Evolutionary conservation across 2,113 vertebrate species (phyloP).

Genomic region (Chamaea fasciata): DNA sequence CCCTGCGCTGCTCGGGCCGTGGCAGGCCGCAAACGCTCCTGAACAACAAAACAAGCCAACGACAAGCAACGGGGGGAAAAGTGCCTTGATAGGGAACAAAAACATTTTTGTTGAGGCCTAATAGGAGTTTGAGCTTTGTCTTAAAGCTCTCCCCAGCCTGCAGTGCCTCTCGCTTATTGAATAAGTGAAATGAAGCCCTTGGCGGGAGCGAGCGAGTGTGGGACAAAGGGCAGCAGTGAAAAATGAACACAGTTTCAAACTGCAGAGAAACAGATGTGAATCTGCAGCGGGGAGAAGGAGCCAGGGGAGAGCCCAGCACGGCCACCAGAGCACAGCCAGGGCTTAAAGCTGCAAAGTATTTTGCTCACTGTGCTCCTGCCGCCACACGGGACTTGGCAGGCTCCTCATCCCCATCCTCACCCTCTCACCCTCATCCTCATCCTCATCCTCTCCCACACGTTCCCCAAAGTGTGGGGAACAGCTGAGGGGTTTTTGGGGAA

Average conservation of each 20-base stretch:
- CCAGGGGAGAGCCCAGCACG: constrained; percentile 1
- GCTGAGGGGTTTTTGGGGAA: not conserved
- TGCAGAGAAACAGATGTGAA: constrained; percentile 73
- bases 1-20: not conserved
- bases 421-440: not conserved
- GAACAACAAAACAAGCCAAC: not conserved
- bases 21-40: not conserved
- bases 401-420: not conserved
- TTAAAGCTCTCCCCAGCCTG: constrained; percentile 51
- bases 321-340: not conserved
- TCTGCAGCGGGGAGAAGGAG: constrained; percentile 4
- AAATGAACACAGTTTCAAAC: constrained; percentile 66
- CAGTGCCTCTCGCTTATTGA: constrained; percentile 66
- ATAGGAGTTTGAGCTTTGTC: constrained; percentile 56
- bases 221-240: constrained; percentile 70
- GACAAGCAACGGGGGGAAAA: not conserved
- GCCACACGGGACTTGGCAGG: not conserved
- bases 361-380: not conserved
- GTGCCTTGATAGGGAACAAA: constrained; percentile 37
- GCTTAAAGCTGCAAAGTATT: not conserved
- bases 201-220: constrained; percentile 30
- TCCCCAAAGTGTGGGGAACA: not conserved
- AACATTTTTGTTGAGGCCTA: constrained; percentile 45
- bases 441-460: not conserved
- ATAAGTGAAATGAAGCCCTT: constrained; percentile 69